These are phyloP conservation scores for Hydrophis major DNA, from an alignment of 2,797 vertebrate genomes.

Conservation along the genomic window DNA sequence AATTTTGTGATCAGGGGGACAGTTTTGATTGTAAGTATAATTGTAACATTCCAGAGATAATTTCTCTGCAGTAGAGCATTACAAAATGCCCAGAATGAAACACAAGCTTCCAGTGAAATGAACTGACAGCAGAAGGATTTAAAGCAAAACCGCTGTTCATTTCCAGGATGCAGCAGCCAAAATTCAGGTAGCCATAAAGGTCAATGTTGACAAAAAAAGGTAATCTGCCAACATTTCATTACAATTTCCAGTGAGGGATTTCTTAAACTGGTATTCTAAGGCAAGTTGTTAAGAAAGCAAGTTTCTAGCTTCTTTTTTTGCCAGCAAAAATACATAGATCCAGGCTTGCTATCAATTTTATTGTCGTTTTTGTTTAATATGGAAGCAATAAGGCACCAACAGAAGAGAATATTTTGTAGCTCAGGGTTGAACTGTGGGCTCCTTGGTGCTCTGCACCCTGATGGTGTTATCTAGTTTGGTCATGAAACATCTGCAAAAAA, in stretches of 20 bases:
- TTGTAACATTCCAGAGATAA: background rate
- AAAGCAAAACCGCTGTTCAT: background rate
- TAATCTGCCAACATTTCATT: background rate
- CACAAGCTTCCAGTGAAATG: background rate
- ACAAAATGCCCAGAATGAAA: background rate
- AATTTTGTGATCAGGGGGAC: background rate
- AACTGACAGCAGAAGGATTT: background rate
- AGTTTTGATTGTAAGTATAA: conserved; percentile 2
- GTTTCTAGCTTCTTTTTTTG: background rate
- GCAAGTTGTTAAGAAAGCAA: background rate
- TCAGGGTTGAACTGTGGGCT: background rate
- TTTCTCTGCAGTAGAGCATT: background rate
- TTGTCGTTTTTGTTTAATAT: background rate
- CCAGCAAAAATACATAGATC: background rate
- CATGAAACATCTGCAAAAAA: background rate
- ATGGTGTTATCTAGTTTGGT: background rate
- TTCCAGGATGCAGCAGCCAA: background rate
- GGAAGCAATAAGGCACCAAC: background rate
- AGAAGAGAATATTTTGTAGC: background rate
- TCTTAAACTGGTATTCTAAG: background rate
- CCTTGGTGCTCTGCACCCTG: background rate
- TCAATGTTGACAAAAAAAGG: background rate
- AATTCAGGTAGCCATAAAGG: background rate
- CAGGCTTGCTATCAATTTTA: background rate
- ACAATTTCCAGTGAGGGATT: background rate